Evolutionary conservation across 2,888 invertebrate genomes (phyloP).

Genomic region (Halictus quadricinctus): DNA sequence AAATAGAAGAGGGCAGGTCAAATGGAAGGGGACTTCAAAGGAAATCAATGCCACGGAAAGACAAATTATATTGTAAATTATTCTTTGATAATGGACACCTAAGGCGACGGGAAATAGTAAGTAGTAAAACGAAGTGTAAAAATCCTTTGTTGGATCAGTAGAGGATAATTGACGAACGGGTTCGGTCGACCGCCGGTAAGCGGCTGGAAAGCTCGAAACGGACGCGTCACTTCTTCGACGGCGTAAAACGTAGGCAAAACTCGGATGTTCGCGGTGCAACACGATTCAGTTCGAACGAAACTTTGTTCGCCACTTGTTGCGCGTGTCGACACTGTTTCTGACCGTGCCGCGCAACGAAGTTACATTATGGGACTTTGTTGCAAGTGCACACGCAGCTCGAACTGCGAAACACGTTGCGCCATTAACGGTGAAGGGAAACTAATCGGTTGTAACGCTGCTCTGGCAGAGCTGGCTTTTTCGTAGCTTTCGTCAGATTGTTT

Average conservation of each 20-base stretch:
- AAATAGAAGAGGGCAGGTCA: too few species aligned
- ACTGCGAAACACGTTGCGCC: slow-evolving; percentile 15
- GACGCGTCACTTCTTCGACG: slow-evolving; percentile 1
- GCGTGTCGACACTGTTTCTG: slow-evolving; percentile 33
- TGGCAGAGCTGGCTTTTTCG: not conserved
- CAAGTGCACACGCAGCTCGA: slow-evolving; percentile 25
- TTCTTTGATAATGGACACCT: too few species aligned
- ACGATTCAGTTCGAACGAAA: slow-evolving; percentile 38
- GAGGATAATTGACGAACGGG: not conserved
- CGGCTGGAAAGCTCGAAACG: not conserved
- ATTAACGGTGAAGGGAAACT: slow-evolving; percentile 16
- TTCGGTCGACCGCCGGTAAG: too few species aligned
- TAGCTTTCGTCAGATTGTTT: not conserved
- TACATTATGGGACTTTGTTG: slow-evolving; percentile 45
- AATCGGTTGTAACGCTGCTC: slow-evolving; percentile 10
- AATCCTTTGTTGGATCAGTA: not conserved
- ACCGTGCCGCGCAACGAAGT: slow-evolving; percentile 50
- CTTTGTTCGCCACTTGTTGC: slow-evolving; percentile 59
- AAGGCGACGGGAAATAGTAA: too few species aligned
- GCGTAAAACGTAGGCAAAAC: not conserved
- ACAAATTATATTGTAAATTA: too few species aligned
- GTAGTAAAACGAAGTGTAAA: too few species aligned
- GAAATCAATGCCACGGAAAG: too few species aligned
- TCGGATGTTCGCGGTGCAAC: slow-evolving; percentile 12
- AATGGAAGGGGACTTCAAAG: too few species aligned